Percentiles rank a stretch among this genome's conserved stretches.
These are phyloP conservation scores for Corythaeola cristata DNA, from an alignment of 2,113 vertebrate genomes.

Conservation along the genomic window DNA sequence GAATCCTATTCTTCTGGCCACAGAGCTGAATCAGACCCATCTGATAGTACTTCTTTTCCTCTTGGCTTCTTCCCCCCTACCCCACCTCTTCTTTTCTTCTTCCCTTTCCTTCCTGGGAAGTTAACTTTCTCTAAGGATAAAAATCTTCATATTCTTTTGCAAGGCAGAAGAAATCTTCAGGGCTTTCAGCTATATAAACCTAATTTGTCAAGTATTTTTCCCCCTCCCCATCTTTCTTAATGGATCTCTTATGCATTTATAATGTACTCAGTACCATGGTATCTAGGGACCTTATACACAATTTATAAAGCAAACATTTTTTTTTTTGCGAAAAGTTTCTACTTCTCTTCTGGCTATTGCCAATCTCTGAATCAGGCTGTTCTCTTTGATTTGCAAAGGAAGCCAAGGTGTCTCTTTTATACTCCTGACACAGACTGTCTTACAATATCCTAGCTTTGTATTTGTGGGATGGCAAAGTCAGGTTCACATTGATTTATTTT, in stretches of 20 bases:
- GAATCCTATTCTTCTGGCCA: not conserved
- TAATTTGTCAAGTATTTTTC: not conserved
- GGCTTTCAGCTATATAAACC: slow-evolving; percentile 35
- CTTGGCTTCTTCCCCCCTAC: not conserved
- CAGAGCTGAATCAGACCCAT: not conserved
- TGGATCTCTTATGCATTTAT: slow-evolving; percentile 55
- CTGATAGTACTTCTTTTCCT: not conserved
- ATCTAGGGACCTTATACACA: slow-evolving; percentile 11
- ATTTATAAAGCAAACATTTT: slow-evolving; percentile 40
- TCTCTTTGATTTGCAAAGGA: not conserved
- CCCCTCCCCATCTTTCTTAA: not conserved
- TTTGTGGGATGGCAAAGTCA: not conserved
- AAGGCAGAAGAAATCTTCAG: slow-evolving; percentile 34
- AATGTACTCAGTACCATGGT: not conserved
- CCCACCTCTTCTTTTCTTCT: not conserved
- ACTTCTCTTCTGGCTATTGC: not conserved
- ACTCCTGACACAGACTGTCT: not conserved
- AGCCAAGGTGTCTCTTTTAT: not conserved
- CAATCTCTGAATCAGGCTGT: not conserved
- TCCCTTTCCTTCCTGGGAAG: not conserved
- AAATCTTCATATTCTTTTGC: not conserved
- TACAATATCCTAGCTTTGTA: not conserved
- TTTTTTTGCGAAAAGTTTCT: not conserved
- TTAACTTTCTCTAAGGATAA: slow-evolving; percentile 27
- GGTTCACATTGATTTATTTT: not conserved